Evolutionary conservation across 2,888 invertebrate species (phyloP).

Genomic region (Apomyelois bistriatella): DNA sequence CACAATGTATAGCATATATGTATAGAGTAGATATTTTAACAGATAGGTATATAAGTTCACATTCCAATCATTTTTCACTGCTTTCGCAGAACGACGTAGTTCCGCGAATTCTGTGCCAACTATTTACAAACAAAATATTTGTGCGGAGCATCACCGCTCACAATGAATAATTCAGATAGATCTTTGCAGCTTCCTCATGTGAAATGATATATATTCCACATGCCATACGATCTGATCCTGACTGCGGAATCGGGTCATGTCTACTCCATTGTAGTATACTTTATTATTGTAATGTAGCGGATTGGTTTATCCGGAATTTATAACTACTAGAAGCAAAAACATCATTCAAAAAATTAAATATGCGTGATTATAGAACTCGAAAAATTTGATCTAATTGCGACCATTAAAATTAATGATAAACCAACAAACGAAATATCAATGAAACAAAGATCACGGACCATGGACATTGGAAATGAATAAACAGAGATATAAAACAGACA

Average conservation of each 20-base stretch:
- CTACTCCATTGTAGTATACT: too few species aligned
- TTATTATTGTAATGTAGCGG: too few species aligned
- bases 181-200: background rate
- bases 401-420: background rate
- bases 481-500: background rate
- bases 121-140: constrained; percentile 16
- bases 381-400: background rate
- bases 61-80: constrained; percentile 16
- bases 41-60: constrained; percentile 1
- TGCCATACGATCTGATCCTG: background rate
- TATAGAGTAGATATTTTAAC: background rate
- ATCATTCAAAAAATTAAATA: too few species aligned
- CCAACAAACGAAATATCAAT: background rate
- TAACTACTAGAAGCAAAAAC: too few species aligned
- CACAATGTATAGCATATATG: background rate
- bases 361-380: background rate
- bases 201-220: too few species aligned
- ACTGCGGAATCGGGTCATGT: too few species aligned
- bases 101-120: constrained; percentile 6
- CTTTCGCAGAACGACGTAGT: background rate
- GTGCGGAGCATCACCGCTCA: background rate
- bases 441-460: constrained; percentile 15
- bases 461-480: constrained; percentile 28
- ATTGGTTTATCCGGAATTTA: too few species aligned
- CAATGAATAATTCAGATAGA: background rate